Base-by-base conservation (phyloP, 2,113 vertebrate genomes). In the Sinocyclocheilus anophthalmus region DNA sequence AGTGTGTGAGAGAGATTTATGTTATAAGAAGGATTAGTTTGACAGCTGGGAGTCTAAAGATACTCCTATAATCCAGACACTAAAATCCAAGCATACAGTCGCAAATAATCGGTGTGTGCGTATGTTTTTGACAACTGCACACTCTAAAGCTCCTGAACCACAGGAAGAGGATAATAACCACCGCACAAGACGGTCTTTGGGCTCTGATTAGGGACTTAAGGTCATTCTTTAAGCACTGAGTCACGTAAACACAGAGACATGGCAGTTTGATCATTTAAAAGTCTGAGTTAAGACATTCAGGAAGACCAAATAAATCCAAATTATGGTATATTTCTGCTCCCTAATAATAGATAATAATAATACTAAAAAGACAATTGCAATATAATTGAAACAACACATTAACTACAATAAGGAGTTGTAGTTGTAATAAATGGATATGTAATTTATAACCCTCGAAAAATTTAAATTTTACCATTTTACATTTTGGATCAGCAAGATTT, bases 31-130 rank as follows among this genome's bases (percentile, higher is more conserved):
- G 84, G 83, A 24, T 33, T 88, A 90, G 85, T 89, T 87, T 88
- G 87, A 87, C 92, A 94, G 93, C 91, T 93, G 93, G 89, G 87
- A 87, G 91, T 91, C 92, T 92, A 93, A 92, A 93, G 88, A 92
- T 90, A 90, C 88, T 87, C 86, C 5, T 77, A 88, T 92, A 90
- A 94, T 94, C 90, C 92, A 85, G 86, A 84, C 45, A 83, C 86
- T 85, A 90, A 85, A 88, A 87, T 86, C 70, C 70, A 87, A 76
- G 16, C 80, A 82, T 42, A 24, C 37, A 79, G 33, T 79, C 30
- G 50, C 24, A 59, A 70, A 83, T 76, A 78, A 77, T 59, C 61
- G 37, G 76, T 55, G 84, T 86, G 81, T 90, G 70, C 84, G 86
- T 83, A 53, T 84, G 84, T 70, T 91, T 92, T 87, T 81, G 72